Conservation (phyloP, 2,797 vertebrate genomes). For the Chrosomus eos region DNA sequence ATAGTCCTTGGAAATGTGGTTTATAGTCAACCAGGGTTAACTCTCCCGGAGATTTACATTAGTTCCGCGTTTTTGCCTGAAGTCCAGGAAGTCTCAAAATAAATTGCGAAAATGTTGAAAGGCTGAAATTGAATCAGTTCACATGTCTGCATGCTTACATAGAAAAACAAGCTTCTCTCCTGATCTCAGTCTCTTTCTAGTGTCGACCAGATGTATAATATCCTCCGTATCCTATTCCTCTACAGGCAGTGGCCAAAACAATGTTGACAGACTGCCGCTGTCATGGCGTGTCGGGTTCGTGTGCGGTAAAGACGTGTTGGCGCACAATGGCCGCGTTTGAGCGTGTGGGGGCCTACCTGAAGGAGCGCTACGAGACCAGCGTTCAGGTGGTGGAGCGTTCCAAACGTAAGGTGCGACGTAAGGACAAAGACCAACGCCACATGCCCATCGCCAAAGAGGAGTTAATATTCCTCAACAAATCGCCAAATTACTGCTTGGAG, state of each 20-base stretch:
- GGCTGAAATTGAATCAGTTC: slow-evolving; percentile 6
- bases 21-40: background rate
- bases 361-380: slow-evolving; percentile 92
- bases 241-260: slow-evolving; percentile 87
- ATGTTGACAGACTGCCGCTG: slow-evolving; percentile 96
- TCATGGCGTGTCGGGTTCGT: slow-evolving; percentile 96
- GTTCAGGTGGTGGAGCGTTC: slow-evolving; percentile 85
- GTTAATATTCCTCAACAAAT: slow-evolving; percentile 90
- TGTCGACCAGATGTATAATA: background rate
- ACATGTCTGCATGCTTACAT: slow-evolving; percentile 24
- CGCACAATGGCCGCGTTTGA: slow-evolving; percentile 91
- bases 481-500: slow-evolving; percentile 94
- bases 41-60: slow-evolving; percentile 19
- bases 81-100: slow-evolving; percentile 32
- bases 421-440: slow-evolving; percentile 82
- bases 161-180: background rate
- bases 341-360: slow-evolving; percentile 88
- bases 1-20: slow-evolving; percentile 9
- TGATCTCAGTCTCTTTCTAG: background rate
- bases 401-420: slow-evolving; percentile 83
- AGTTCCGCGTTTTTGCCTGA: slow-evolving; percentile 23
- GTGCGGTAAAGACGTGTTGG: slow-evolving; percentile 97
- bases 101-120: slow-evolving; percentile 38
- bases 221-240: background rate
- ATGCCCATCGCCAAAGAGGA: slow-evolving; percentile 80